A percentile compares a stretch with the other conserved stretches of the same genome.
phyloP scores from a whole-genome alignment of 2,888 invertebrate species.

The Meghimatium bilineatum region DNA sequence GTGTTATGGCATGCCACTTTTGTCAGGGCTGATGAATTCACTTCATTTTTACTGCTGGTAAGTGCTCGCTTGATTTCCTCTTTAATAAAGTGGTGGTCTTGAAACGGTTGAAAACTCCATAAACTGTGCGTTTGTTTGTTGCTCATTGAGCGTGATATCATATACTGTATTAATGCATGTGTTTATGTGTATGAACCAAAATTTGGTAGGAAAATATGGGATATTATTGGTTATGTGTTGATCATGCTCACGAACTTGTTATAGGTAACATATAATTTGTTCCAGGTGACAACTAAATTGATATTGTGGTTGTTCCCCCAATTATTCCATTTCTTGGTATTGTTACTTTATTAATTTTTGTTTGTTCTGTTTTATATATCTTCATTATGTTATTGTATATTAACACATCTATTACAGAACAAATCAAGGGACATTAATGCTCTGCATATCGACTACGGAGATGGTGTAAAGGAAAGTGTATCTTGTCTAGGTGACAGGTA shows the following conservation, averaged over 20 bases:
- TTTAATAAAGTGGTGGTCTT: neutral
- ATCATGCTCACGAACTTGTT: neutral
- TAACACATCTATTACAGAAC: neutral
- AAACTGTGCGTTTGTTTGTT: neutral
- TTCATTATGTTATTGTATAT: neutral
- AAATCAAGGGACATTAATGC: conserved; percentile 5
- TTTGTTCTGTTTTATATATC: neutral
- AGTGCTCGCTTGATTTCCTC: neutral
- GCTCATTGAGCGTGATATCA: neutral
- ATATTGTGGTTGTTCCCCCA: too few relatives aligned
- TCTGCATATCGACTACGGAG: conserved; percentile 4
- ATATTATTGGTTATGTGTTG: neutral
- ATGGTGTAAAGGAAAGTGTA: conserved; percentile 6
- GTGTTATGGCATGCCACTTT: conserved; percentile 34
- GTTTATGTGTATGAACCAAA: neutral
- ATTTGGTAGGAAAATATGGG: neutral
- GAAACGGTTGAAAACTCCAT: neutral
- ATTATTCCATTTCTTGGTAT: too few relatives aligned
- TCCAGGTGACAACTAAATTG: too few relatives aligned
- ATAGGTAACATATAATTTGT: neutral
- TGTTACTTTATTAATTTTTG: neutral
- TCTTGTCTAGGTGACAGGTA: conserved; percentile 22
- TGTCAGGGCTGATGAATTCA: conserved; percentile 25
- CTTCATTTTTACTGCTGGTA: conserved; percentile 34
- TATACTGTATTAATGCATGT: neutral